These are phyloP conservation scores for Teinopalpus imperialis DNA, from an alignment of 2,888 invertebrate genomes.

Conservation along the genomic window DNA sequence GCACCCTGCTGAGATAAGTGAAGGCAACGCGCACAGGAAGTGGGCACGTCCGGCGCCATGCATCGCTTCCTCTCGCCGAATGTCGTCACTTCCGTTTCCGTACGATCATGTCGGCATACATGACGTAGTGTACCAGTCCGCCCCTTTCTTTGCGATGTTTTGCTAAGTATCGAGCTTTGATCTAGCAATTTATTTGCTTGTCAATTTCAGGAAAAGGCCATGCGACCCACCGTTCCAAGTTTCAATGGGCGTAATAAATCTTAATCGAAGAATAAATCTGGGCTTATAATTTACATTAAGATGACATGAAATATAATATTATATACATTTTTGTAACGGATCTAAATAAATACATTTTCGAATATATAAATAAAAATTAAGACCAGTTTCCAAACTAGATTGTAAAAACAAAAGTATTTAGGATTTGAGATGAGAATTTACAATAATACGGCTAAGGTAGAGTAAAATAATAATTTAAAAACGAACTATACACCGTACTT, in stretches of 20 bases:
- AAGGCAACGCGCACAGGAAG: conserved; percentile 69
- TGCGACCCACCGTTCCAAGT: conserved; percentile 49
- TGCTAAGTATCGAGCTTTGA: conserved; percentile 64
- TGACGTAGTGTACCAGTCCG: conserved; percentile 47
- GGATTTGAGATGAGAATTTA: no score
- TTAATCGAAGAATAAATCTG: conserved; percentile 36
- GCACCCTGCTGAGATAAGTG: conserved; percentile 74
- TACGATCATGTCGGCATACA: conserved; percentile 54
- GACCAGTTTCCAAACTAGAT: no score
- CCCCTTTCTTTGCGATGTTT: conserved; percentile 60
- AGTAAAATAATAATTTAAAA: no score
- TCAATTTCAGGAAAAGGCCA: conserved; percentile 77
- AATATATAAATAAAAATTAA: no score
- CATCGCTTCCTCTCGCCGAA: conserved; percentile 66
- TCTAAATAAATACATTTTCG: no score
- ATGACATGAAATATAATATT: conserved; percentile 30
- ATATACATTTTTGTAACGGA: no score
- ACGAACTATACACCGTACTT: no score
- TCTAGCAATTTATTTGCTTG: conserved; percentile 76
- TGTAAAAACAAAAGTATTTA: no score
- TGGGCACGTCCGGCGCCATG: conserved; percentile 71
- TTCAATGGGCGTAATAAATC: conserved; percentile 45
- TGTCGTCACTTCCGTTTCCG: conserved; percentile 75
- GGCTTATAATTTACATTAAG: conserved; percentile 33
- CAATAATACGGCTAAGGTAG: no score